Conservation (phyloP, 2,888 invertebrate species). For the Dascillus cervinus region DNA sequence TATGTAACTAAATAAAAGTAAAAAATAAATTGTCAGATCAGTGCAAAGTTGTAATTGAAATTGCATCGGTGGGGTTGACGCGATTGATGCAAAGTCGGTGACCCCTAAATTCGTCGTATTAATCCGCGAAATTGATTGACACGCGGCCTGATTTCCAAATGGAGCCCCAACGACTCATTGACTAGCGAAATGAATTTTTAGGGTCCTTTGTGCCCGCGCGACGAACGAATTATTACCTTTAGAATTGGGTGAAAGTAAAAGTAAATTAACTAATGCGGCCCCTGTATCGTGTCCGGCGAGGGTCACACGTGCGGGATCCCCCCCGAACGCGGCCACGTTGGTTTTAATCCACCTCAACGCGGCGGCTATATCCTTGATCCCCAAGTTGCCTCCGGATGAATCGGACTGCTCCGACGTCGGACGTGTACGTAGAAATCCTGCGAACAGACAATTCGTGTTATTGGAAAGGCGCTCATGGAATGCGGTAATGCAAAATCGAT, state of each 20-base stretch:
- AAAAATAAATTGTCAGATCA: too few relatives aligned
- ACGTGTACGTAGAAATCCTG: slow-evolving; percentile 53
- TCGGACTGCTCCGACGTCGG: slow-evolving; percentile 37
- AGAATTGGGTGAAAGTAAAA: slow-evolving; percentile 73
- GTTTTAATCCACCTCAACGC: slow-evolving; percentile 78
- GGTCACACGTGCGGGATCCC: slow-evolving; percentile 74
- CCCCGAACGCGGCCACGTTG: slow-evolving; percentile 83
- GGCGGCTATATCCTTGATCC: slow-evolving; percentile 74
- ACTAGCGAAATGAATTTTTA: too few relatives aligned
- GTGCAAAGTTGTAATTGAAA: too few relatives aligned
- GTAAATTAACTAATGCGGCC: slow-evolving; percentile 75
- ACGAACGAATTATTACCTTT: too few relatives aligned
- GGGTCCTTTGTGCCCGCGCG: too few relatives aligned
- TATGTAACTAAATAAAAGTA: too few relatives aligned
- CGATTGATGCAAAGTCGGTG: too few relatives aligned
- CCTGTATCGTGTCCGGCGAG: slow-evolving; percentile 82
- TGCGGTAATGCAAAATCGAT: slow-evolving; percentile 7
- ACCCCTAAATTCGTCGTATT: too few relatives aligned
- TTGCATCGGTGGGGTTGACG: too few relatives aligned
- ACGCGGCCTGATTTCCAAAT: too few relatives aligned
- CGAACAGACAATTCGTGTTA: slow-evolving; percentile 19
- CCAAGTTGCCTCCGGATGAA: slow-evolving; percentile 57
- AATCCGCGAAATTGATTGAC: too few relatives aligned
- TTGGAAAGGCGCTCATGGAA: slow-evolving; percentile 2
- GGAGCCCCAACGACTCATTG: too few relatives aligned